A percentile compares a stretch with the other conserved stretches of the same genome.
phyloP scores from a whole-genome alignment of 1,140 invertebrate genomes.

The Mizuhopecten yessoensis region DNA sequence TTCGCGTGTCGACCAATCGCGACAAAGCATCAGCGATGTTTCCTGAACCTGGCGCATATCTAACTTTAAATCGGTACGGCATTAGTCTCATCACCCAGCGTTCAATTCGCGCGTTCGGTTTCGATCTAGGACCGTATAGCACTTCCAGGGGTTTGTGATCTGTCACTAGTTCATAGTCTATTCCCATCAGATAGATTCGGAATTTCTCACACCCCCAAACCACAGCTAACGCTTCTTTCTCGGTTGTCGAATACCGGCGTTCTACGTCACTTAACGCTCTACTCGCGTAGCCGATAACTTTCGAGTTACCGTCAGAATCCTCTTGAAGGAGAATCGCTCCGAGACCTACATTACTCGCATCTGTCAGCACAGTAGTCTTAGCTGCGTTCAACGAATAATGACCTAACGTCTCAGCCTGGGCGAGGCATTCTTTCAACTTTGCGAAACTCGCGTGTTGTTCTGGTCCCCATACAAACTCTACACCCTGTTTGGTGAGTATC shows the following conservation, averaged over 20 bases:
- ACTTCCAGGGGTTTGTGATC: slow-evolving; percentile 78
- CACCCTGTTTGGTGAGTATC: neutral
- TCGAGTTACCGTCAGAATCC: slow-evolving; percentile 43
- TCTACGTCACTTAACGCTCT: slow-evolving; percentile 61
- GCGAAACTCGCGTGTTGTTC: slow-evolving; percentile 41
- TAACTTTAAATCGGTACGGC: slow-evolving; percentile 60
- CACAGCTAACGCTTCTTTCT: slow-evolving; percentile 82
- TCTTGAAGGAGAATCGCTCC: slow-evolving; percentile 56
- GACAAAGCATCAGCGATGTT: slow-evolving; percentile 61
- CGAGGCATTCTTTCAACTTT: neutral
- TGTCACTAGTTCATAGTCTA: slow-evolving; percentile 76
- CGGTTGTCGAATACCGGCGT: slow-evolving; percentile 81
- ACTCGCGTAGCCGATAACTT: slow-evolving; percentile 68
- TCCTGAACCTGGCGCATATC: slow-evolving; percentile 49
- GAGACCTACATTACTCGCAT: slow-evolving; percentile 53
- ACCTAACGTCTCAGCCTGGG: neutral
- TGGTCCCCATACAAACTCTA: slow-evolving; percentile 41
- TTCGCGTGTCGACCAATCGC: neutral
- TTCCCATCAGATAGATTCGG: slow-evolving; percentile 80
- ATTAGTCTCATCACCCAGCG: slow-evolving; percentile 65
- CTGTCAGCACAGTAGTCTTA: slow-evolving; percentile 40
- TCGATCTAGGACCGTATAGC: slow-evolving; percentile 61
- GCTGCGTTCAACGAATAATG: slow-evolving; percentile 36
- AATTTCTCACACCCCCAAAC: slow-evolving; percentile 83
- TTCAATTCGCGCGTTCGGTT: slow-evolving; percentile 65